Conservation (phyloP, 2,888 invertebrate genomes). For the Synergus gifuensis region DNA sequence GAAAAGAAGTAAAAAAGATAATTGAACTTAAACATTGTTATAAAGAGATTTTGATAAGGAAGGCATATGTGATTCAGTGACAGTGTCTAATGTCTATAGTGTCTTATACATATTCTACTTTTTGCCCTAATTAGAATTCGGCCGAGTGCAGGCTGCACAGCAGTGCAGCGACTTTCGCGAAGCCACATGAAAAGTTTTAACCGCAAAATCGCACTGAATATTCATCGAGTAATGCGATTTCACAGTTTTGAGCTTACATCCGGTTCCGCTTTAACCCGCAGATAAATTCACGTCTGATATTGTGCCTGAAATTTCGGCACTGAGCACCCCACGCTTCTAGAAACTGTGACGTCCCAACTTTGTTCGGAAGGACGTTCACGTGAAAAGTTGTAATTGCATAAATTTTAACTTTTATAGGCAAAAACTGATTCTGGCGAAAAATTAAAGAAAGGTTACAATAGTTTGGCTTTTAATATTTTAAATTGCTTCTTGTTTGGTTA, state of each 20-base stretch:
- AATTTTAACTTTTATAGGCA: constrained; percentile 20
- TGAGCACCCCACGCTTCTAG: constrained; percentile 17
- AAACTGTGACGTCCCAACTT: constrained; percentile 39
- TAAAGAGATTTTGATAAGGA: background rate
- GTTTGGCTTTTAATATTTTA: background rate
- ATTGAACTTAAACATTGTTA: constrained; percentile 5
- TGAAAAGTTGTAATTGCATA: constrained; percentile 40
- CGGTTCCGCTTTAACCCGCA: constrained; percentile 48
- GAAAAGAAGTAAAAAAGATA: background rate
- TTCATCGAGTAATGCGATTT: constrained; percentile 74
- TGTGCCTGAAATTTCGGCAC: constrained; percentile 43
- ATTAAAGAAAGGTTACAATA: background rate
- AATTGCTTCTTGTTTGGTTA: background rate
- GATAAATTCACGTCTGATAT: constrained; percentile 49
- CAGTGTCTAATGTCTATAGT: background rate
- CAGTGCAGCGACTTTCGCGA: constrained; percentile 35
- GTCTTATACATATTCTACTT: constrained; percentile 51
- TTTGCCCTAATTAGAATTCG: constrained; percentile 51
- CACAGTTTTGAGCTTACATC: constrained; percentile 54
- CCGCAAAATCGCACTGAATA: constrained; percentile 76
- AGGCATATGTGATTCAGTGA: constrained; percentile 30
- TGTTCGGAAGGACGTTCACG: constrained; percentile 16
- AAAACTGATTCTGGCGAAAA: constrained; percentile 5
- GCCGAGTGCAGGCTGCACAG: constrained; percentile 30
- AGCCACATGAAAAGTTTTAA: constrained; percentile 67